Evolutionary conservation across 2,888 invertebrate species (phyloP).

Genomic region (Phengaris alcon): DNA sequence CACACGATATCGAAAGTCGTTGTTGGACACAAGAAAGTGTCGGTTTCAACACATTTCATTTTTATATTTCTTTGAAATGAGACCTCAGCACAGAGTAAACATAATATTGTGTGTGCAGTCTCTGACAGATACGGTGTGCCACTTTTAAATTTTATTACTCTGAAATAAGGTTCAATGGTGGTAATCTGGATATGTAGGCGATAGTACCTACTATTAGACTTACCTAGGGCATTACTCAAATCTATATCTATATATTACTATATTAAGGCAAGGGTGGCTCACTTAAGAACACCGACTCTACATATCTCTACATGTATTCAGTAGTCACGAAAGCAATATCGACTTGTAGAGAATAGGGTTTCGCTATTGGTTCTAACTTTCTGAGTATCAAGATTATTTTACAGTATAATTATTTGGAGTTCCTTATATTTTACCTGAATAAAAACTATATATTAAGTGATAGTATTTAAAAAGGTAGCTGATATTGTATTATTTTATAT

Average conservation of each 20-base stretch:
- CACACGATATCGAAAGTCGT: slow-evolving; percentile 31
- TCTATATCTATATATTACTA: no score
- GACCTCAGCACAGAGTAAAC: not conserved
- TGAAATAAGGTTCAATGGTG: no score
- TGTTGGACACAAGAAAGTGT: slow-evolving; percentile 35
- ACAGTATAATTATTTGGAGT: no score
- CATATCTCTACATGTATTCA: not conserved
- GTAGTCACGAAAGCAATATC: slow-evolving; percentile 12
- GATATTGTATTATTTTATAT: not conserved
- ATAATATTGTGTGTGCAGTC: not conserved
- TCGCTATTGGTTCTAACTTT: not conserved
- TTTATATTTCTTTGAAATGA: not conserved
- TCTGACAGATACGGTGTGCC: no score
- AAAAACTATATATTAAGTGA: no score
- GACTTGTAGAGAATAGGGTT: not conserved
- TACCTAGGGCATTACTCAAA: not conserved
- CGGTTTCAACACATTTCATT: not conserved
- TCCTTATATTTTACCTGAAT: no score
- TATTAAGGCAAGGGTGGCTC: not conserved
- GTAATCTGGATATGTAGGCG: no score
- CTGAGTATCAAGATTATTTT: not conserved
- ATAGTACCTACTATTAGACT: no score
- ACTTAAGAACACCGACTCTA: not conserved
- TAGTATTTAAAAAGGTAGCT: no score
- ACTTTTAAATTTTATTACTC: no score